Percentiles rank a stretch among this genome's conserved stretches.
phyloP scores from a whole-genome alignment of 2,113 vertebrate genomes.

The Mormyrus iriodes region DNA sequence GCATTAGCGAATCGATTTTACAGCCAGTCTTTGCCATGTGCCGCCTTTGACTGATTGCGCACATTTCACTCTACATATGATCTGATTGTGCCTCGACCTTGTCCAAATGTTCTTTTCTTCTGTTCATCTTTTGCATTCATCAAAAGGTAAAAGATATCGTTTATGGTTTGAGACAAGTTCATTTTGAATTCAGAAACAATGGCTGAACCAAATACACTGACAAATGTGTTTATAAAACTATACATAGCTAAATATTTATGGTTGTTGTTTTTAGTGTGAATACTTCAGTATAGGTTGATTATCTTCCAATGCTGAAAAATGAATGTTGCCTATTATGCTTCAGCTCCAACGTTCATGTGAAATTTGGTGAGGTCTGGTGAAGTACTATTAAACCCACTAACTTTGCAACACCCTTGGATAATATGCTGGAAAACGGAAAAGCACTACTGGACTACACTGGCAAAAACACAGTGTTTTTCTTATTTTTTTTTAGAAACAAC shows the following conservation, averaged over 20 bases:
- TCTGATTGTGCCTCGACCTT: background rate
- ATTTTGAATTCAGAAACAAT: background rate
- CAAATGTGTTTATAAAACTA: background rate
- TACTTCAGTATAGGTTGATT: background rate
- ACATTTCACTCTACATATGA: slow-evolving; percentile 35
- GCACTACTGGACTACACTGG: no score
- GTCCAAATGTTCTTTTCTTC: background rate
- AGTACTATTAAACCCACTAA: background rate
- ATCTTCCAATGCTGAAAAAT: background rate
- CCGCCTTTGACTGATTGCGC: background rate
- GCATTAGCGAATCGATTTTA: background rate
- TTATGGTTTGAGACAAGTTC: background rate
- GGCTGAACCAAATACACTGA: background rate
- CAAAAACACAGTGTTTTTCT: background rate
- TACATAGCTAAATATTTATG: background rate
- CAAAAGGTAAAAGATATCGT: background rate
- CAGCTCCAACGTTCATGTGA: background rate
- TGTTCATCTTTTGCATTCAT: background rate
- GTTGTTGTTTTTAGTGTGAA: background rate
- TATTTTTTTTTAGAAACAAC: background rate
- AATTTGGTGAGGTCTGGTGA: background rate
- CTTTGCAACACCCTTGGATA: background rate
- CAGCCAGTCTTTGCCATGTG: background rate
- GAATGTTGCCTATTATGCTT: background rate
- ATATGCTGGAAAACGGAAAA: background rate